Evolutionary conservation across 2,888 invertebrate genomes (phyloP), one percentile per base, ranked within the genome.

Genomic region (Eupithecia exiguata): DNA sequence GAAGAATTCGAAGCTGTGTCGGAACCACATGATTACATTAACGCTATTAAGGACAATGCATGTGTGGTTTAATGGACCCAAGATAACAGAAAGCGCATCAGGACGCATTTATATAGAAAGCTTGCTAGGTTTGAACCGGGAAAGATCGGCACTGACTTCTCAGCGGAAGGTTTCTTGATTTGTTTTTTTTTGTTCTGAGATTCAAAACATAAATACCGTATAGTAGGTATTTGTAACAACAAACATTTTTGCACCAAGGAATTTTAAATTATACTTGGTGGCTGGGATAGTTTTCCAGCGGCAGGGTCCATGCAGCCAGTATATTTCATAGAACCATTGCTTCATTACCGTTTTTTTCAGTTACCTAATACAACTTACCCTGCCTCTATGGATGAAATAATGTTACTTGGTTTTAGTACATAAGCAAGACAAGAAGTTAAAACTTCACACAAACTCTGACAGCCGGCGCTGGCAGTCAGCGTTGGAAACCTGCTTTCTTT

Each of bases 61-160:
- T 69, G 75, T 83, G 81, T 65, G 76, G 77, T 78, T 77, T 85
- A 84, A 84, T 84, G 81, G 80, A 78, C 74, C 81, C 82, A 82
- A 63, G 87, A 87, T 92, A 92, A 91, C 90, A 86, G 92, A 92
- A 91, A 92, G 90, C 85, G 89, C 91, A 71, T 74, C 71, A 36
- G 70, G 36, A 16, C 40, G 30, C 35, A 70, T 46, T 70, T 30
- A 35, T 30, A 25, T 21, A 16, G 35, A 16, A 70, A 38, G 5
- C 65, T 18, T 58, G 58, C 25, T 9, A n/a, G 21, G 21, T 21
- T 53, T 21, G 5, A 53, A 12, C 21, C 0, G 21, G 21, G 9
- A 53, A 49, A 49, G 6, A 9, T 9, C 58, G 14, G 5, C 21
- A 25, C 25, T 58, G 7, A 25, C 25, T 4, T 25, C 5, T 58